Base-by-base conservation (phyloP, 1,140 invertebrate genomes). In the Lethocerus indicus region DNA sequence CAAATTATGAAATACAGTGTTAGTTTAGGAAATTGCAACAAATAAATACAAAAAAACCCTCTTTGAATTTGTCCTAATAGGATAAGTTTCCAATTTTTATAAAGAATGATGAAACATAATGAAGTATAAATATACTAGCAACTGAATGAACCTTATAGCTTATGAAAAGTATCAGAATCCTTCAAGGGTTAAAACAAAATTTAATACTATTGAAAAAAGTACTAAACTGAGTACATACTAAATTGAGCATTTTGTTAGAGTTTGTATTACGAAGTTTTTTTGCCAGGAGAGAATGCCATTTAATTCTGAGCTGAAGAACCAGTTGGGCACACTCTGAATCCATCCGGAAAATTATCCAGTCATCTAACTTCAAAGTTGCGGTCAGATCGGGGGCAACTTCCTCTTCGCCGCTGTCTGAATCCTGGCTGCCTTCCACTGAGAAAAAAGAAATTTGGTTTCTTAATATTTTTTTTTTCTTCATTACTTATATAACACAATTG, bases 341-440 rank as follows among this genome's bases (percentile, higher is more conserved):
- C 0, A 80, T 66, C 37, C 73, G 71, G 61, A 88, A 85, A n/a
- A 74, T 73, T 24, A 84, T 72, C 84, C 84, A 89, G 50, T 87
- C 81, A 58, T 88, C 84, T 1, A 88, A 60, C 61, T 75, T 75
- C 18, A 79, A 62, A 39, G 70, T 68, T 6, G 78, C 73, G 16
- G 68, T 75, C 36, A 73, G 68, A 12, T 68, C 70, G 49, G 78
- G 75, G 2, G 71, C 72, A 46, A 72, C 71, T 37, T 78, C 71
- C 51, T 78, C 76, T 50, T 67, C 70, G 56, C 76, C 76, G 47
- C 74, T 56, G 45, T 60, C 57, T 26, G 47, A 56, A 47, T 53
- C 47, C 12, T 27, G 13, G n/a, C 47, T 49, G 1, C 46, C 47
- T 27, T 46, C 47, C 1, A 46, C 54, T 44, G 27, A 13, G 46